phyloP scores from a whole-genome alignment of 2,113 vertebrate species.

The Oncorhynchus mykiss region DNA sequence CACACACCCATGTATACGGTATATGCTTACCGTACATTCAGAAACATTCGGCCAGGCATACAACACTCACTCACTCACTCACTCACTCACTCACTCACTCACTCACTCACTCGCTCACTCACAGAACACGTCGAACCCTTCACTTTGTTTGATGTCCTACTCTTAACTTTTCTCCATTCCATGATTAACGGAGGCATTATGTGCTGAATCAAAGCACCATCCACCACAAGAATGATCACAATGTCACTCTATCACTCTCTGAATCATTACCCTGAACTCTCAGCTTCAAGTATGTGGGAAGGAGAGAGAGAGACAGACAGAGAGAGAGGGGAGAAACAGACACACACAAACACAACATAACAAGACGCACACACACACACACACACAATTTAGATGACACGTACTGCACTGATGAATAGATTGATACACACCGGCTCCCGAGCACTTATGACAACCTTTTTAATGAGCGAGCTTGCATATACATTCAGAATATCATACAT shows the following conservation, averaged over 20 bases:
- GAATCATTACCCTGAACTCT: background rate
- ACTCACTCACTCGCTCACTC: too few relatives aligned
- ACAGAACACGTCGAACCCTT: too few relatives aligned
- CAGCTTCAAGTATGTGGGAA: background rate
- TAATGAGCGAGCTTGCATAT: conserved; percentile 63
- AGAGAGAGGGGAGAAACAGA: too few relatives aligned
- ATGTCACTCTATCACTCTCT: background rate
- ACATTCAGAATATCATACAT: conserved; percentile 43
- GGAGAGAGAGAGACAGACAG: too few relatives aligned
- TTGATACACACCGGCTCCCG: background rate
- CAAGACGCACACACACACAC: background rate
- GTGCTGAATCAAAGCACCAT: background rate
- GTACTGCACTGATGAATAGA: background rate
- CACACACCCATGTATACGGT: background rate
- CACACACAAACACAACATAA: background rate
- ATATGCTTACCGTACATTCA: too few relatives aligned
- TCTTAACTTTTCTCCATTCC: background rate
- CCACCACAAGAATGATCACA: background rate
- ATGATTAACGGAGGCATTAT: background rate
- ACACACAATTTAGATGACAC: too few relatives aligned
- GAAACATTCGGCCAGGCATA: too few relatives aligned
- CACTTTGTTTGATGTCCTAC: background rate
- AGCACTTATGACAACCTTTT: conserved; percentile 37
- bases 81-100: too few relatives aligned
- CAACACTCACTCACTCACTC: too few relatives aligned